Base-by-base conservation (phyloP, 2,797 vertebrate species). In the Tauraco hartlaubi region DNA sequence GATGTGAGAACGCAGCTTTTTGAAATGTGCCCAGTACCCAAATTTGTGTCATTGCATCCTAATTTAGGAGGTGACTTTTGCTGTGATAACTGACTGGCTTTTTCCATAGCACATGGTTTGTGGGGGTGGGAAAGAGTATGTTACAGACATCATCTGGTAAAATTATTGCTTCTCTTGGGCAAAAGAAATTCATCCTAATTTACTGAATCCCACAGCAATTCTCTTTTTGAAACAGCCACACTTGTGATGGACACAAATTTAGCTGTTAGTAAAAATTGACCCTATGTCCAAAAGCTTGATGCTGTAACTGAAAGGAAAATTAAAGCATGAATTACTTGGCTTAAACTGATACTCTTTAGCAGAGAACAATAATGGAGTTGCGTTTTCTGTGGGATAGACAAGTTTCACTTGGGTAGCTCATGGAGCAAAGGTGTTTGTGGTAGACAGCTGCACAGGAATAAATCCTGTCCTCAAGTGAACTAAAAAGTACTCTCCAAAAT, bases 151-250 rank as follows among this genome's bases (percentile, higher is more conserved):
- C 5, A 2, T 54, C 78, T 92, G 77, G 33, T 84, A 86, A 58
- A 90, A 69, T 84, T 86, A 58, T 23, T 94, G 71, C 80, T 89
- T 78, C 77, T 95, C 83, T 76, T 71, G 59, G 52, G 88, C 74
- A 85, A 74, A 86, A 82, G 20, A 85, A 93, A 86, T 82, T 85
- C 22, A 85, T 63, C 29, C 59, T 51, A 59, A 88, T 85, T 91
- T 90, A 76, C 64, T 74, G 77, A 89, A 92, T 92, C 84, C 86
- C 44, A 79, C 84, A 87, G 71, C 63, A 93, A 1, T 91, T 89
- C 74, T 86, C 39, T 68, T 76, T 93, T 62, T 92, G 85, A 71
- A 95, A 55, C 56, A 80, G 61, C 56, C 79, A 22, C 56, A 6
- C 41, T 92, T 84, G 59, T 31, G 85, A 90, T 68, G 79, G 90